Evolutionary conservation across 2,797 vertebrate species (phyloP), one percentile per base, ranked within the genome.

Genomic region (Vespertilio murinus): DNA sequence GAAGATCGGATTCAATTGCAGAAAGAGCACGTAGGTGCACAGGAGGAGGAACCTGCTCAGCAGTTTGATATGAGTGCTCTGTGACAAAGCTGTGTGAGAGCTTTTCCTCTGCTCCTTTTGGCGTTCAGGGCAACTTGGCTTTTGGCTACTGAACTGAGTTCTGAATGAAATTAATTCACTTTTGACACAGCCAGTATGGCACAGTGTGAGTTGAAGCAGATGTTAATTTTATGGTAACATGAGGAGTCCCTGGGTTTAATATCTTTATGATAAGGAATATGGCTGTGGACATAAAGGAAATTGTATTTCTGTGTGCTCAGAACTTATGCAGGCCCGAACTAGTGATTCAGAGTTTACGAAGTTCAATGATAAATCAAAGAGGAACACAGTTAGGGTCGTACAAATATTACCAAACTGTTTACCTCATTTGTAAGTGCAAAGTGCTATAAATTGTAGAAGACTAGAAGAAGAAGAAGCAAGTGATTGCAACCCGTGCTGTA

Each of bases 91-190:
- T 25, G 38, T 2, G 12, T 52, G 49, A 5, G 7, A 61, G 54
- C 16, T 22, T 88, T 94, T 86, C 67, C 61, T n/a, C 49, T 40
- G 14, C 13, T 80, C 47, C 78, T 93, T 30, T 35, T 18, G 59
- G 95, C 86, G 22, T 80, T 88, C 71, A 17, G 25, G 30, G 33
- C 18, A 94, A 85, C 90, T 86, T 83, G 80, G 65, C 40, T 90
- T 18, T 91, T 95, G 94, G 78, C 81, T 81, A 93, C n/a, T 59
- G 86, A 89, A 94, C 28, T 90, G 65, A 69, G 88, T 92, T 95
- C 54, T 81, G 45, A 95, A 95, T 88, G 87, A 49, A 96, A 93
- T 90, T 90, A 93, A 95, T 96, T 96, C 96, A 80, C 69, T 94
- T 94, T 78, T 95, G 89, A 97, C 87, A 94, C 25, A 67, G 35